phyloP scores from a whole-genome alignment of 2,113 vertebrate genomes.

The Mus spicilegus region DNA sequence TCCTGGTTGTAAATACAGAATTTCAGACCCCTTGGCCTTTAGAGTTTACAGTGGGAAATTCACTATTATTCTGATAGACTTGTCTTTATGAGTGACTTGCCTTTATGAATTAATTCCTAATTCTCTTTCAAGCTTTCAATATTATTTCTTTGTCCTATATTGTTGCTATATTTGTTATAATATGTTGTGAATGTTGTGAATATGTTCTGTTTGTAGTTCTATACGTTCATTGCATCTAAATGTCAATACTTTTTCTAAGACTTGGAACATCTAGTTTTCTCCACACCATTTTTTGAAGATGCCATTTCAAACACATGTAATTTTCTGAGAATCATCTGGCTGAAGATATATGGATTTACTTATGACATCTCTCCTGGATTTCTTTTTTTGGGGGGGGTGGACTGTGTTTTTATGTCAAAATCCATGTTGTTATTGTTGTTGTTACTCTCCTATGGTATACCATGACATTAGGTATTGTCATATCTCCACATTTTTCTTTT shows the following conservation, averaged over 20 bases:
- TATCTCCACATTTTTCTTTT: background rate
- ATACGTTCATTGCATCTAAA: background rate
- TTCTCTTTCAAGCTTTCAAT: background rate
- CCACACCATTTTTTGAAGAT: background rate
- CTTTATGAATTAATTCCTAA: background rate
- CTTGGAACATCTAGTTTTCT: background rate
- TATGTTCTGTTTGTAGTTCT: background rate
- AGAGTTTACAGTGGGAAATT: background rate
- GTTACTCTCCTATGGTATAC: background rate
- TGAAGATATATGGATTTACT: background rate
- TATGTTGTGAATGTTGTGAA: background rate
- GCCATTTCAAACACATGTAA: background rate
- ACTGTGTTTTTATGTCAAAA: background rate
- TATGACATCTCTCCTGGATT: background rate
- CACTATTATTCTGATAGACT: background rate
- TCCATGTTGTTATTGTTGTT: background rate
- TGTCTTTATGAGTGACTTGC: background rate
- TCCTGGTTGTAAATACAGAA: background rate
- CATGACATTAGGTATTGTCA: background rate
- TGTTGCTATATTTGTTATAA: background rate
- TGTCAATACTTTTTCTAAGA: background rate
- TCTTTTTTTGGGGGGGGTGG: too few relatives aligned
- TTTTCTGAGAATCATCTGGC: background rate
- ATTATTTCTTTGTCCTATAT: background rate
- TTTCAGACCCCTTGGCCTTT: background rate